A percentile compares a stretch with the other conserved stretches of the same genome.
Evolutionary conservation across 2,888 invertebrate species (phyloP).

Genomic region (Lasioglossum oenotherae): DNA sequence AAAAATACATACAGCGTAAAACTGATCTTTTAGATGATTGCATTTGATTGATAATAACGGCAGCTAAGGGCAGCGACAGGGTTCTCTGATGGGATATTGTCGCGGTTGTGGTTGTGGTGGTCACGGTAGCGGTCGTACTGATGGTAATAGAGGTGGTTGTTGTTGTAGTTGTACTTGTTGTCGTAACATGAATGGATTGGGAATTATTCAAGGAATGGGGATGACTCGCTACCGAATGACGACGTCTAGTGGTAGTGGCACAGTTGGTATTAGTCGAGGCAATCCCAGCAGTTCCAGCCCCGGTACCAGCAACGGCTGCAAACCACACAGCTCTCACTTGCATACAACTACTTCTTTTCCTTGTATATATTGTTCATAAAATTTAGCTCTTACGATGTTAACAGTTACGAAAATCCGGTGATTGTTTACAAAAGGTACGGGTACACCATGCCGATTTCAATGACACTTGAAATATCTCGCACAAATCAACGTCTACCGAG

Average conservation of each 20-base stretch:
- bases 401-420: neutral
- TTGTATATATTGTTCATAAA: constrained; percentile 30
- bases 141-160: constrained; percentile 70
- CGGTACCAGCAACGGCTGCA: constrained; percentile 82
- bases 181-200: constrained; percentile 81
- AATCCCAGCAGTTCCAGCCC: constrained; percentile 79
- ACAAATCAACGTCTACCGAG: neutral
- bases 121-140: constrained; percentile 71
- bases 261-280: constrained; percentile 80
- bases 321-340: constrained; percentile 81
- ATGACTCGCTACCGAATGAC: constrained; percentile 84
- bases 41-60: constrained; percentile 84
- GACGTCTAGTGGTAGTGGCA: constrained; percentile 81
- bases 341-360: constrained; percentile 65
- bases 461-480: neutral
- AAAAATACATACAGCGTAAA: constrained; percentile 84
- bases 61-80: constrained; percentile 89
- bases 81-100: constrained; percentile 88
- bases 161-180: constrained; percentile 72
- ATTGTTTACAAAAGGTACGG: neutral
- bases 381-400: neutral
- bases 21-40: constrained; percentile 84
- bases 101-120: constrained; percentile 78
- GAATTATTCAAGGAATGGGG: constrained; percentile 82
- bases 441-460: neutral